phyloP scores from a whole-genome alignment of 2,888 invertebrate species.

The Syrphus vitripennis region DNA sequence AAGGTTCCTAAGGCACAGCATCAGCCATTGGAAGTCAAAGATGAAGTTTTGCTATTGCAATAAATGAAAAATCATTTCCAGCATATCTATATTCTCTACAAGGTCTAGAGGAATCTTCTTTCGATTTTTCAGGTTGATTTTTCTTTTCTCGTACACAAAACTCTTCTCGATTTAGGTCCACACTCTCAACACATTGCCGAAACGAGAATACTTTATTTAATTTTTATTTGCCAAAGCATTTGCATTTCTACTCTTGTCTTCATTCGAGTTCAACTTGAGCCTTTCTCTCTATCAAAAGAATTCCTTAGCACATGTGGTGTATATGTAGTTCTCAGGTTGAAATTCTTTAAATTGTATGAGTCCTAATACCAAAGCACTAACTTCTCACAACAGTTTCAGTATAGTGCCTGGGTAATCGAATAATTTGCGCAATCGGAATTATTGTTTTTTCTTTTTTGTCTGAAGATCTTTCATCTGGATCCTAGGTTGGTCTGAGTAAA shows the following conservation, averaged over 20 bases:
- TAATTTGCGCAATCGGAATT: conserved; percentile 80
- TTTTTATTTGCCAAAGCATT: conserved; percentile 35
- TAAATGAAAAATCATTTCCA: conserved; percentile 70
- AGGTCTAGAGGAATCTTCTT: conserved; percentile 41
- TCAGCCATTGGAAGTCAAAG: conserved; percentile 49
- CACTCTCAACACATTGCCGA: conserved; percentile 17
- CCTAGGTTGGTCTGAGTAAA: conserved; percentile 39
- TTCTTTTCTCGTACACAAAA: conserved; percentile 12
- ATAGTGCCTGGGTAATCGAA: conserved; percentile 79
- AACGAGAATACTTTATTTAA: neutral
- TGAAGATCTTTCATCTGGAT: conserved; percentile 18
- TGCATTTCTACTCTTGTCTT: conserved; percentile 46
- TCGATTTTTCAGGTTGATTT: conserved; percentile 48
- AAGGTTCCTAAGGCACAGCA: neutral
- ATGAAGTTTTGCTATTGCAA: conserved; percentile 59
- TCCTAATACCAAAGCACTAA: conserved; percentile 41
- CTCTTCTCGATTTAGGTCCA: conserved; percentile 21
- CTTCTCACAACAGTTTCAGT: conserved; percentile 9
- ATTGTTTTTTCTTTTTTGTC: conserved; percentile 72
- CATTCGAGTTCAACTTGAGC: conserved; percentile 31
- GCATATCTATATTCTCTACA: neutral
- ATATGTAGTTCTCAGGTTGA: neutral
- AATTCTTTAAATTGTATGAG: conserved; percentile 50
- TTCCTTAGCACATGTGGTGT: conserved; percentile 39
- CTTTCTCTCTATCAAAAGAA: conserved; percentile 55